A percentile compares a stretch with the other conserved stretches of the same genome.
These are phyloP conservation scores for Macroglossus sobrinus DNA, from an alignment of 2,113 vertebrate species.

Conservation along the genomic window DNA sequence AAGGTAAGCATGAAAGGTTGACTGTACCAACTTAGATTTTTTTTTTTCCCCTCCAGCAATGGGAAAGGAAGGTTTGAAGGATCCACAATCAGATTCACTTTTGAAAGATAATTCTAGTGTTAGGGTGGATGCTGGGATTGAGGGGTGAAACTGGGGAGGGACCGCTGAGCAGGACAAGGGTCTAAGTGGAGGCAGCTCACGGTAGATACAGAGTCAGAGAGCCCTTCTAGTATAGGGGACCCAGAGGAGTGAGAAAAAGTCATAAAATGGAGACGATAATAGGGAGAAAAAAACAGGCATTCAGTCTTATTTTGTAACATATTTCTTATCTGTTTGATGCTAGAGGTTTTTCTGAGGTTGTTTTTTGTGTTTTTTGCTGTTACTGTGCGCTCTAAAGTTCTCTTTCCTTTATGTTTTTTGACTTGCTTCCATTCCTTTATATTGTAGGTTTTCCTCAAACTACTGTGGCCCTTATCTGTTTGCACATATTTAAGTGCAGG, in stretches of 20 bases:
- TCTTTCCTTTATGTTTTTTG: neutral
- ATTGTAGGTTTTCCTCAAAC: neutral
- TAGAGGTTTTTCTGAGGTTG: neutral
- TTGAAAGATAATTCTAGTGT: neutral
- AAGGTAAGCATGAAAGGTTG: neutral
- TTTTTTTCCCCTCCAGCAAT: neutral
- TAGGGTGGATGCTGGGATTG: fast-evolving
- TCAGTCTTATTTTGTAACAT: neutral
- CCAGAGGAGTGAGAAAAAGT: neutral
- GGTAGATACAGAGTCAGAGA: neutral
- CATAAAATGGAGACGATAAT: neutral
- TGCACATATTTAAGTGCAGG: neutral
- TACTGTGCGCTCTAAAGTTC: neutral
- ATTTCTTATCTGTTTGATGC: neutral
- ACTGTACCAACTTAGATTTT: neutral
- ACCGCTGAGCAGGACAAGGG: neutral
- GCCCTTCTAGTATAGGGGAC: neutral
- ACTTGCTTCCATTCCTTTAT: neutral
- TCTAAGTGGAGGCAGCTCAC: neutral
- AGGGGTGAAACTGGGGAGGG: neutral
- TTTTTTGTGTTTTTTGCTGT: neutral
- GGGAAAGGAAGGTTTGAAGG: neutral
- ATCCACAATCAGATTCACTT: neutral
- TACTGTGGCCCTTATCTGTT: neutral
- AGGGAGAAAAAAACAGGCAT: neutral